Evolutionary conservation across 2,113 vertebrate species (phyloP).

Genomic region (Nanger granti): DNA sequence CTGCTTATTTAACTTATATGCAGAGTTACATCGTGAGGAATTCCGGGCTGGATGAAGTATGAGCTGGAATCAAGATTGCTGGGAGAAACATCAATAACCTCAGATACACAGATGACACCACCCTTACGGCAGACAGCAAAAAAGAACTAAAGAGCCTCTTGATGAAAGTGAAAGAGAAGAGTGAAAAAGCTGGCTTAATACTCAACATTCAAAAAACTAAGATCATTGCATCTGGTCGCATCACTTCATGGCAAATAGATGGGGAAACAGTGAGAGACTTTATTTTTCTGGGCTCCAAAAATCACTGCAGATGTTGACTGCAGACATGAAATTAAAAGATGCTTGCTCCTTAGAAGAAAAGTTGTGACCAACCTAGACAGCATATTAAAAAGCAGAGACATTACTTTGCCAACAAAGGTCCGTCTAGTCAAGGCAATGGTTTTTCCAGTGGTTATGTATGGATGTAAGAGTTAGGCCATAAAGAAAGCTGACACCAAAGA

Average conservation of each 20-base stretch:
- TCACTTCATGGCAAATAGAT: background rate
- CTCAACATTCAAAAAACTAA: background rate
- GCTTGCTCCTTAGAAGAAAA: background rate
- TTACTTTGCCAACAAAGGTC: background rate
- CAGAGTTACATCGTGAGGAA: background rate
- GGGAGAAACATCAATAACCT: background rate
- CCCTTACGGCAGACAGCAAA: background rate
- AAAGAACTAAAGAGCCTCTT: background rate
- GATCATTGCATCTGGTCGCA: background rate
- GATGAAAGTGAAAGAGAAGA: background rate
- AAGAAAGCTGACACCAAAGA: background rate
- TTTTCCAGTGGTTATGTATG: background rate
- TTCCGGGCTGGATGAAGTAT: background rate
- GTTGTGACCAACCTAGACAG: background rate
- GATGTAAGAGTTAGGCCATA: fast-evolving
- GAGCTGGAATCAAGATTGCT: background rate
- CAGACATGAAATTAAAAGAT: background rate
- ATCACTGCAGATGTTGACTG: background rate
- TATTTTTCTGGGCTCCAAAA: background rate
- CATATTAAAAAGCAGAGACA: background rate
- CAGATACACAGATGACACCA: background rate
- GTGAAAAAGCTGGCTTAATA: background rate
- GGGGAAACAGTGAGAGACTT: background rate
- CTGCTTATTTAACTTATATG: background rate
- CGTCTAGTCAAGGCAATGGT: fast-evolving